A percentile compares a stretch with the other conserved stretches of the same genome.
These are phyloP conservation scores for Rynchops niger DNA, from an alignment of 2,113 vertebrate species.

Conservation along the genomic window DNA sequence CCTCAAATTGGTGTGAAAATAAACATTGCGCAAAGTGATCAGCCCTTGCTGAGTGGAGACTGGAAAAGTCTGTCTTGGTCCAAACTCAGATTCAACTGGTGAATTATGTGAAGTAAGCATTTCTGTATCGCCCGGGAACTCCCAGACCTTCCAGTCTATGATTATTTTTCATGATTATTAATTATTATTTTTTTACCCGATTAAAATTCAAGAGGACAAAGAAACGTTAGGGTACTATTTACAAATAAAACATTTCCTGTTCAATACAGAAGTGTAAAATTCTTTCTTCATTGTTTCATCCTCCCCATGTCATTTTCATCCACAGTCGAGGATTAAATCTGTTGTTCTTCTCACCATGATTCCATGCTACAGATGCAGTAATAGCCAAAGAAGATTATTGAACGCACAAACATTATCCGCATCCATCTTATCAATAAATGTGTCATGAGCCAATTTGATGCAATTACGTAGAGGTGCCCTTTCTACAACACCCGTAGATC, in stretches of 20 bases:
- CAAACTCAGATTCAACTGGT: neutral
- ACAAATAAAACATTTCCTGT: neutral
- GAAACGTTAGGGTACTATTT: neutral
- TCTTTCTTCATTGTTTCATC: neutral
- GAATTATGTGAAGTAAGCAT: neutral
- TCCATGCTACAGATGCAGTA: neutral
- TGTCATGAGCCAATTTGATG: neutral
- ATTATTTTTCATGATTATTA: neutral
- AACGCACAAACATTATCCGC: neutral
- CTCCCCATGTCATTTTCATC: neutral
- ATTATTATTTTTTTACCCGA: neutral
- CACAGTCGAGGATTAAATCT: neutral
- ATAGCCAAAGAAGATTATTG: neutral
- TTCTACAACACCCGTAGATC: neutral
- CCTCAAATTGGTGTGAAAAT: neutral
- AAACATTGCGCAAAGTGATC: neutral
- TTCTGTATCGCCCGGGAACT: neutral
- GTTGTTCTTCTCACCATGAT: neutral
- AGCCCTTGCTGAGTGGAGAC: neutral
- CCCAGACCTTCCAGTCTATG: neutral
- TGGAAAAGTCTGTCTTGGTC: neutral
- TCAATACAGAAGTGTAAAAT: neutral
- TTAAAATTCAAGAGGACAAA: neutral
- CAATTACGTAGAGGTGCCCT: neutral
- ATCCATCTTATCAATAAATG: conserved; percentile 52